Evolutionary conservation across 2,888 invertebrate species (phyloP).

Genomic region (Aspidiotus rigidus): DNA sequence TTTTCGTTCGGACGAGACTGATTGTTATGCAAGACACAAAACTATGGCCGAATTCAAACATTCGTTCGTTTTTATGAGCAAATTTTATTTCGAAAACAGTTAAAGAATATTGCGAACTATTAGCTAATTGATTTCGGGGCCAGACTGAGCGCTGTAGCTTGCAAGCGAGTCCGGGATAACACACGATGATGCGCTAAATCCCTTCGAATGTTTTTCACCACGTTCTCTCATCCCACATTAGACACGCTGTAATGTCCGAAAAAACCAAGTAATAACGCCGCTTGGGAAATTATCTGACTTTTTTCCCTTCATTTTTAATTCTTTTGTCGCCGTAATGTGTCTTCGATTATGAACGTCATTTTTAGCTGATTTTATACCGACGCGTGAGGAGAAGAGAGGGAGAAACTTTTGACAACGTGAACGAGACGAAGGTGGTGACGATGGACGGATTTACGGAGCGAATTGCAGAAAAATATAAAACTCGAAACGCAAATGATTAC

Average conservation of each 20-base stretch:
- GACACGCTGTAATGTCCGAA: constrained; percentile 15
- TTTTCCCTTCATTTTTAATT: constrained; percentile 25
- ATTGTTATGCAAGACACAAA: constrained; percentile 25
- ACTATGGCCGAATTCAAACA: constrained; percentile 21
- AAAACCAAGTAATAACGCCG: constrained; percentile 24
- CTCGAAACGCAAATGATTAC: no score
- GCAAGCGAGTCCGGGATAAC: neutral
- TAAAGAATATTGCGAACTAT: constrained; percentile 26
- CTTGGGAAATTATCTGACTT: constrained; percentile 25
- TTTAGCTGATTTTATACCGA: no score
- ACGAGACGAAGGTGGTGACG: no score
- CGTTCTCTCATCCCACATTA: neutral
- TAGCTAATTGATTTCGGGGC: constrained; percentile 27
- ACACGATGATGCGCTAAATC: neutral
- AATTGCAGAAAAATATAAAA: no score
- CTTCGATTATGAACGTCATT: neutral
- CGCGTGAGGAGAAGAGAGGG: no score
- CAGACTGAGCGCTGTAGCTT: constrained; percentile 14
- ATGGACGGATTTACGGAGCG: no score
- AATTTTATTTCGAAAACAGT: constrained; percentile 26
- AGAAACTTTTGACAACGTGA: no score
- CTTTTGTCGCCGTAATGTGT: constrained; percentile 23
- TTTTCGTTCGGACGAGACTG: constrained; percentile 13
- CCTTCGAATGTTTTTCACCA: neutral
- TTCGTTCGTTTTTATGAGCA: constrained; percentile 20